Conservation (phyloP, 2,888 invertebrate species). For the Vandiemenella viatica region DNA sequence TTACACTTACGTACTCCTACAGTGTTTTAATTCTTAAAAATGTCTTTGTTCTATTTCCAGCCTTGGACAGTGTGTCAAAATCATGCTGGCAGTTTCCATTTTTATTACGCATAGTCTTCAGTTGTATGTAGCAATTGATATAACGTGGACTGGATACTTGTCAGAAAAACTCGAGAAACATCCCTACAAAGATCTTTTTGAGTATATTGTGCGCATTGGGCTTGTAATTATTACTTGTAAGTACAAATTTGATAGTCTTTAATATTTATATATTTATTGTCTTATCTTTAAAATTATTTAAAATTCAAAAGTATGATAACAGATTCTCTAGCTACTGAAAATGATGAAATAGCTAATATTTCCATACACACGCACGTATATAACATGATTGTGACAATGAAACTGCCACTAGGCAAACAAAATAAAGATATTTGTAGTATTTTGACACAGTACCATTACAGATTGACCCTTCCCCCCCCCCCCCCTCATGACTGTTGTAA, state of each 20-base stretch:
- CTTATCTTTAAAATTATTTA: background rate
- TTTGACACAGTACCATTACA: too few species aligned
- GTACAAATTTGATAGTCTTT: conserved; percentile 27
- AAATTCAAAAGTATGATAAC: background rate
- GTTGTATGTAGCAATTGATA: conserved; percentile 89
- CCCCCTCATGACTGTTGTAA: too few species aligned
- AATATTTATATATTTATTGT: background rate
- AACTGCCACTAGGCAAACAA: too few species aligned
- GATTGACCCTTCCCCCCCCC: too few species aligned
- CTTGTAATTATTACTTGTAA: conserved; percentile 76
- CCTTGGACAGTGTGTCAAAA: conserved; percentile 53
- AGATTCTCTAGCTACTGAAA: background rate
- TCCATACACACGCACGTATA: background rate
- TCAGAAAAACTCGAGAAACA: conserved; percentile 41
- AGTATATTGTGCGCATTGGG: conserved; percentile 59
- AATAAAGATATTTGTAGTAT: too few species aligned
- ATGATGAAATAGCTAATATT: background rate
- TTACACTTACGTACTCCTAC: too few species aligned
- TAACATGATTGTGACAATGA: too few species aligned
- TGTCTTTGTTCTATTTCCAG: too few species aligned
- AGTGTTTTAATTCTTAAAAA: too few species aligned
- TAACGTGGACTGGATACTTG: conserved; percentile 74
- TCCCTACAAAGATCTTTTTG: conserved; percentile 47
- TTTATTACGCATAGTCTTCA: conserved; percentile 86
- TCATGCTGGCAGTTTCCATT: conserved; percentile 62